Percentiles rank a stretch among this genome's conserved stretches.
Conservation (phyloP, 2,113 vertebrate genomes). For the Terrapene triunguis region DNA sequence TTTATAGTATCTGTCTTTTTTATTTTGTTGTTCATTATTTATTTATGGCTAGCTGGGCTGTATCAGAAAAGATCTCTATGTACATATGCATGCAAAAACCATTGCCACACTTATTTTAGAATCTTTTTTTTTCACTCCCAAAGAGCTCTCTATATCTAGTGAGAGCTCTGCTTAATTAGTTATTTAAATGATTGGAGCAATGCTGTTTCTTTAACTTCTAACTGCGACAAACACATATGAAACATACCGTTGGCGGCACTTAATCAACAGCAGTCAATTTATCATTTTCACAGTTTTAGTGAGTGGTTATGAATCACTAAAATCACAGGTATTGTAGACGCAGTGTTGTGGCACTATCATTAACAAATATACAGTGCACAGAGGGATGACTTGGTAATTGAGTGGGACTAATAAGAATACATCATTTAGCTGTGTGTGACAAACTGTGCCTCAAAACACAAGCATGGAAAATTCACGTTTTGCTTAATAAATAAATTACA, state of each 20-base stretch:
- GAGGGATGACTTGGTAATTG: conserved; percentile 89
- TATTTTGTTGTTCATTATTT: background rate
- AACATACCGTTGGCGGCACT: conserved; percentile 85
- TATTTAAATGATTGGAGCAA: conserved; percentile 84
- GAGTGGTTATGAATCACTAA: conserved; percentile 87
- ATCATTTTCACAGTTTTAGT: conserved; percentile 87
- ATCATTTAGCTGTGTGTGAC: conserved; percentile 88
- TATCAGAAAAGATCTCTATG: conserved; percentile 4
- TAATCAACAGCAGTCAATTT: conserved; percentile 87
- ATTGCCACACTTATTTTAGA: background rate
- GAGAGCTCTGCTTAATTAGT: conserved; percentile 82
- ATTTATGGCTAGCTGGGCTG: conserved; percentile 4
- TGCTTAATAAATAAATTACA: conserved; percentile 99
- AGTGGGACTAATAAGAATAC: conserved; percentile 91
- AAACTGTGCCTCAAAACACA: conserved; percentile 85
- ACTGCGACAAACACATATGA: conserved; percentile 76
- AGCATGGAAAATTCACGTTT: conserved; percentile 93
- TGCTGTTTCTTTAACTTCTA: conserved; percentile 83
- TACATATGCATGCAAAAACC: conserved; percentile 11
- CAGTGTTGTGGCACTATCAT: conserved; percentile 83
- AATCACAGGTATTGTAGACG: conserved; percentile 86
- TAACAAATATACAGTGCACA: conserved; percentile 84
- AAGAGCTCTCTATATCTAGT: conserved; percentile 45
- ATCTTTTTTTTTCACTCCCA: conserved; percentile 39
- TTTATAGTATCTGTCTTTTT: background rate